A percentile compares a stretch with the other conserved stretches of the same genome.
Conservation (phyloP, 2,797 vertebrate genomes). For the Erithacus rubecula region DNA sequence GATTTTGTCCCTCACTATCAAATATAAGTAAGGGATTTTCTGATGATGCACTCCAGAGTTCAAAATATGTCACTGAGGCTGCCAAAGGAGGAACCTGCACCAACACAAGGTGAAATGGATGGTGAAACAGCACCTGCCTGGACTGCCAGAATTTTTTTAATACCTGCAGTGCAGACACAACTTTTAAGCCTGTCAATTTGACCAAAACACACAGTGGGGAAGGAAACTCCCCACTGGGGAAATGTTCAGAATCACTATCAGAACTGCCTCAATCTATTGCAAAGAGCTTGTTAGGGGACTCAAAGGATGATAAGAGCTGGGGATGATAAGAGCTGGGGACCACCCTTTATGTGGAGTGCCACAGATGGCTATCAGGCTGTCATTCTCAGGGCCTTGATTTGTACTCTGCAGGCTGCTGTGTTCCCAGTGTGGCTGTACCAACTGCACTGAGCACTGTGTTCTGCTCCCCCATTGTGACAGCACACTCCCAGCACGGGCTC, state of each 20-base stretch:
- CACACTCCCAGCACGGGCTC: neutral
- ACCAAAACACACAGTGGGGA: neutral
- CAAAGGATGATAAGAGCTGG: neutral
- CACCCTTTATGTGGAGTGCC: neutral
- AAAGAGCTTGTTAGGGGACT: neutral
- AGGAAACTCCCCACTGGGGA: neutral
- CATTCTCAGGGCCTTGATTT: neutral
- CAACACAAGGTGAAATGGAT: rapidly evolving
- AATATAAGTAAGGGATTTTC: neutral
- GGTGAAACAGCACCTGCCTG: neutral
- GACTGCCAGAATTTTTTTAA: neutral
- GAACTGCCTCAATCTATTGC: neutral
- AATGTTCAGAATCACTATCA: rapidly evolving
- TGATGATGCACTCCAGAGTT: neutral
- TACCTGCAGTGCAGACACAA: neutral
- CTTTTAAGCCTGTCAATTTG: neutral
- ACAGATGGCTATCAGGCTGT: neutral
- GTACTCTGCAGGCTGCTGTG: rapidly evolving
- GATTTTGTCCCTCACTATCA: neutral
- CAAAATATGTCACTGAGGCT: neutral
- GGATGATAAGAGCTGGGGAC: neutral
- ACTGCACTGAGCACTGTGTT: neutral
- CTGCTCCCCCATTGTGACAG: neutral
- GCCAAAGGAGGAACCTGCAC: neutral
- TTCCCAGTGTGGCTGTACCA: too few species aligned